Base-by-base conservation (phyloP, 2,113 vertebrate species). In the Chaetops frenatus region DNA sequence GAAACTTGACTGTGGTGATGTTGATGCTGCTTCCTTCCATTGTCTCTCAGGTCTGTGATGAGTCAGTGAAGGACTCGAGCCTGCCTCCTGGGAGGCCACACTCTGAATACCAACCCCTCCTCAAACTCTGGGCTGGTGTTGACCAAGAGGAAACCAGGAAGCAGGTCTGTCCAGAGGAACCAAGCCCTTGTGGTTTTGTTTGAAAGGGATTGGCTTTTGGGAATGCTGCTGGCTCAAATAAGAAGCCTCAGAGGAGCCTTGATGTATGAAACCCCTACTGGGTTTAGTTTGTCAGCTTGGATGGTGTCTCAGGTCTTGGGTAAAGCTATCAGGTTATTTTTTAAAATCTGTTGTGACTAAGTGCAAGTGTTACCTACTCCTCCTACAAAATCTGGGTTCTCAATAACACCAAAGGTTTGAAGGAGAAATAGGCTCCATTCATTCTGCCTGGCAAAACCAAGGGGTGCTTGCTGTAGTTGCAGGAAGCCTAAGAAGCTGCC, bases 131-230 rank as follows among this genome's bases (percentile, higher is more conserved):
- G 98, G 97, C 98, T 92, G 97, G 97, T 53, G 87, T 89, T 33
- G 98, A 99, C 79, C 90, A 96, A 71, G 98, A 99, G 88, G 98
- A 99, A 72, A 91, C 97, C 36, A 99, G 97, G 96, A 99, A 98
- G 91, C 98, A 99, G 97, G 98, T 99, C 90, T 60, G 95, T 92
- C 58, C 6, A 3, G 69, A 28, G 33, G 4, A 51, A 23, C 78
- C 61, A 42, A 38, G 28, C 50, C 51, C 57, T 78, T 27, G 31
- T 70, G 64, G 88, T 36, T 77, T 48, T 70, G 35, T 44, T 27
- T 56, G 22, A 70, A 16, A 70, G 42, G 57, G 15, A 9, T 36
- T 76, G 64, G 79, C 19, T 54, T 25, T 62, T 29, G 65, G 28
- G 51, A 54, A 38, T 40, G 56, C 56, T 69, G 69, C 81, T 44